Percentiles rank a stretch among this genome's conserved stretches.
Conservation (phyloP, 1,140 invertebrate species). For the Odontomachus brunneus region DNA sequence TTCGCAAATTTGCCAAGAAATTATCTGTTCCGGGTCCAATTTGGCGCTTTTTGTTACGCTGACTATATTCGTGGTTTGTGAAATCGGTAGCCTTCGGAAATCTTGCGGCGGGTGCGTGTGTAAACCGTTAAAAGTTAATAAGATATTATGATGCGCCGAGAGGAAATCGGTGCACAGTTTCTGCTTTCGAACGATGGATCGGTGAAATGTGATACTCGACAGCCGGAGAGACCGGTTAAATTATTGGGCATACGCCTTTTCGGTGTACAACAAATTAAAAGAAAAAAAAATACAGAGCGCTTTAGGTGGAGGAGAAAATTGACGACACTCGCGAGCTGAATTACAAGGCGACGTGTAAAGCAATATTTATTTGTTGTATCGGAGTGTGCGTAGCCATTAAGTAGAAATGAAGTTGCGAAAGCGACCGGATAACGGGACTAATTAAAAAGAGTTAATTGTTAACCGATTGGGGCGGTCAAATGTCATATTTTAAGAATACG, state of each 20-base stretch:
- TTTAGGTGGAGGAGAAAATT: slow-evolving; percentile 2
- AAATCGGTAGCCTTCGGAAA: slow-evolving; percentile 9
- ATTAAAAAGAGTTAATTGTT: slow-evolving; percentile 49
- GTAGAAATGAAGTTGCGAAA: slow-evolving; percentile 39
- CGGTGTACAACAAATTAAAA: slow-evolving; percentile 27
- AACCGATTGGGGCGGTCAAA: neutral
- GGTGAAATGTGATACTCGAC: slow-evolving; percentile 19
- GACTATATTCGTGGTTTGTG: neutral
- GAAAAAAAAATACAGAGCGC: slow-evolving; percentile 35
- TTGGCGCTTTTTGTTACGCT: neutral
- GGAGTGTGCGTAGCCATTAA: slow-evolving; percentile 13
- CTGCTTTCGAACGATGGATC: slow-evolving; percentile 12
- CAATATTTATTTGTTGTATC: slow-evolving; percentile 30
- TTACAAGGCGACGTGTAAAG: slow-evolving; percentile 28
- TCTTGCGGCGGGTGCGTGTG: neutral
- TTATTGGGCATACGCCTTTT: slow-evolving; percentile 34
- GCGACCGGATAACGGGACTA: slow-evolving; percentile 22
- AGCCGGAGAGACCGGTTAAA: slow-evolving; percentile 19
- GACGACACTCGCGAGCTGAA: slow-evolving; percentile 4
- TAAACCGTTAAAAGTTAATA: slow-evolving; percentile 33
- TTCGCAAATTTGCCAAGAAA: neutral
- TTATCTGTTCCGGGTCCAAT: neutral
- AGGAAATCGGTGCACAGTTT: slow-evolving; percentile 32
- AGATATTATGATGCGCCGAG: slow-evolving; percentile 15
- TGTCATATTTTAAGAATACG: slow-evolving; percentile 16